A percentile compares a stretch with the other conserved stretches of the same genome.
phyloP scores from a whole-genome alignment of 2,888 invertebrate species.

The Plagodis pulveraria region DNA sequence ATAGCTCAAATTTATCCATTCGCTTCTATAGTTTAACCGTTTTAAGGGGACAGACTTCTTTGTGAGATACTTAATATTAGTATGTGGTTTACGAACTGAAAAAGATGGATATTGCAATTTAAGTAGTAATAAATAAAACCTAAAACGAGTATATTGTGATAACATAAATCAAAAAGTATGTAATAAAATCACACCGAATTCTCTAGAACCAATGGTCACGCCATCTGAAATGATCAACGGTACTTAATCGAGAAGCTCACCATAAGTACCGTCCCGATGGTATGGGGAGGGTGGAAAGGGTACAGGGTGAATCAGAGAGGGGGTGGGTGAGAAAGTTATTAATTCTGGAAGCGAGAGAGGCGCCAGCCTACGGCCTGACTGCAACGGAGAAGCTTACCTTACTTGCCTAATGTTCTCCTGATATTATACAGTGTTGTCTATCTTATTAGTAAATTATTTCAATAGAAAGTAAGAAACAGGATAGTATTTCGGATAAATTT shows the following conservation, averaged over 20 bases:
- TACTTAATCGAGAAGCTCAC: slow-evolving; percentile 55
- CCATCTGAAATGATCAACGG: slow-evolving; percentile 31
- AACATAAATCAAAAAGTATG: too few relatives aligned
- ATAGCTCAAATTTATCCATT: too few relatives aligned
- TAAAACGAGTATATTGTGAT: too few relatives aligned
- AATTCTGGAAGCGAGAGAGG: slow-evolving; percentile 82
- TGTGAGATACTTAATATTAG: too few relatives aligned
- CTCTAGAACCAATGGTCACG: slow-evolving; percentile 15
- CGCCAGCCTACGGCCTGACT: slow-evolving; percentile 80
- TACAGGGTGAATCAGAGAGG: slow-evolving; percentile 41
- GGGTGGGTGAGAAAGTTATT: slow-evolving; percentile 78
- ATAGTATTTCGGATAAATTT: too few relatives aligned
- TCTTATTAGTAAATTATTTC: slow-evolving; percentile 16
- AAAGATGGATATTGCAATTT: too few relatives aligned
- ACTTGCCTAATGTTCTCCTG: slow-evolving; percentile 76
- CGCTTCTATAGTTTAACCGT: too few relatives aligned
- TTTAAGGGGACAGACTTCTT: too few relatives aligned
- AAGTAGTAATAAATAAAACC: too few relatives aligned
- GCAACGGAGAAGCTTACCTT: slow-evolving; percentile 79
- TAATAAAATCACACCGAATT: background rate
- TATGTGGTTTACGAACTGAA: too few relatives aligned
- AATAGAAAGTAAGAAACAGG: too few relatives aligned
- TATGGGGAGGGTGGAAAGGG: slow-evolving; percentile 49
- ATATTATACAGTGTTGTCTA: slow-evolving; percentile 63
- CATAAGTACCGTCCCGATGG: slow-evolving; percentile 49